Conservation (phyloP, 2,113 vertebrate species). For the Pelobates fuscus region DNA sequence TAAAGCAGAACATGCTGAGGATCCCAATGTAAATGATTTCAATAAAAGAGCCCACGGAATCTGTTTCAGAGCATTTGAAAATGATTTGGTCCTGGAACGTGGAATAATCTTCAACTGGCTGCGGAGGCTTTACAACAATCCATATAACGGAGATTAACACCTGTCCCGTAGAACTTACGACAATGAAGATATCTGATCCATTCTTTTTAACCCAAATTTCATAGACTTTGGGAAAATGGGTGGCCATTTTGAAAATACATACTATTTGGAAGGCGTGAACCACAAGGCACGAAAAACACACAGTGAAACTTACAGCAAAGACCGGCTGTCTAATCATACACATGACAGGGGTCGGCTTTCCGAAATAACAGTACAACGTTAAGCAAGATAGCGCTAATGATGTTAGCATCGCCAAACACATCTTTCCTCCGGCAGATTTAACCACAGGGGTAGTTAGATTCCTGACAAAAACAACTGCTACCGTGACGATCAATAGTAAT, state of each 20-base stretch:
- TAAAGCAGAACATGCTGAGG: conserved; percentile 71
- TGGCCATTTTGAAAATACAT: conserved; percentile 81
- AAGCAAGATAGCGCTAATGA: conserved; percentile 67
- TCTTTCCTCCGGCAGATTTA: conserved; percentile 77
- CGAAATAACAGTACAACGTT: conserved; percentile 76
- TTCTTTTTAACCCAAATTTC: conserved; percentile 73
- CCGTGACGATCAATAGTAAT: conserved; percentile 56
- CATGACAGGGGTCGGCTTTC: conserved; percentile 55
- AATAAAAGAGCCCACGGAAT: fast-evolving
- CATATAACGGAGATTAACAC: conserved; percentile 54
- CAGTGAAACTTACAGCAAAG: conserved; percentile 68
- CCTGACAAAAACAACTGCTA: conserved; percentile 67
- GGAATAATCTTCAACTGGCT: conserved; percentile 59
- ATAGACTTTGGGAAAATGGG: conserved; percentile 66
- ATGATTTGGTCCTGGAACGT: conserved; percentile 62
- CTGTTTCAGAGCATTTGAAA: conserved; percentile 61
- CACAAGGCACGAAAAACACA: conserved; percentile 76
- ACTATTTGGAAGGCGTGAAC: conserved; percentile 82
- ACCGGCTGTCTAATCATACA: conserved; percentile 69
- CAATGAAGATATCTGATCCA: conserved; percentile 69
- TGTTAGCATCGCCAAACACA: conserved; percentile 80
- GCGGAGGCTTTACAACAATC: conserved; percentile 53
- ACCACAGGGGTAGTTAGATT: conserved; percentile 77
- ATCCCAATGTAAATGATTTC: conserved; percentile 51
- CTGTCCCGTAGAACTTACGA: conserved; percentile 58